phyloP scores from a whole-genome alignment of 2,113 vertebrate species.

The Cryptotis parvus region DNA sequence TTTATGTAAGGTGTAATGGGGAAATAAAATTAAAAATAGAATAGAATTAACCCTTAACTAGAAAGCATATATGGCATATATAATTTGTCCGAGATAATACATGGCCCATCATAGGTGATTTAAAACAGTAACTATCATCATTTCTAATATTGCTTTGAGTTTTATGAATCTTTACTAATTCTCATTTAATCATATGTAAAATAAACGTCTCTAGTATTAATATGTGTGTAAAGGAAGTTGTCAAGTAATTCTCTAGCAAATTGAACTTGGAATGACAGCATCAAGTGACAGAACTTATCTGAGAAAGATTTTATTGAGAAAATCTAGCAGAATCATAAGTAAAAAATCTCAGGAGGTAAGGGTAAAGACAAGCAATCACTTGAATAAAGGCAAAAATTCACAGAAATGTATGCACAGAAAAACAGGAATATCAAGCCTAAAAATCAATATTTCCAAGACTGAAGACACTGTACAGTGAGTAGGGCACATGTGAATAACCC shows the following conservation, averaged over 20 bases:
- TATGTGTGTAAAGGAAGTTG: not conserved
- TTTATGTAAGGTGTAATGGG: too few species aligned
- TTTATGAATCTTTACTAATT: not conserved
- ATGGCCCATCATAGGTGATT: not conserved
- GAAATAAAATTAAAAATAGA: too few species aligned
- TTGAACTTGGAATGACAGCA: not conserved
- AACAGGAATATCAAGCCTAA: too few species aligned
- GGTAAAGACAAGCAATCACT: not conserved
- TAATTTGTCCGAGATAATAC: not conserved
- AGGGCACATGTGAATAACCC: too few species aligned
- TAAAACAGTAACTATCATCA: not conserved
- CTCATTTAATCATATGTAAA: conserved; percentile 20
- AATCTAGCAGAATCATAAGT: not conserved
- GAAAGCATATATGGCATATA: not conserved
- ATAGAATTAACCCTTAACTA: not conserved
- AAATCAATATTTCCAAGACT: too few species aligned
- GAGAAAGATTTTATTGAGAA: not conserved
- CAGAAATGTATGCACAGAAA: not conserved
- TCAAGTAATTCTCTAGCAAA: not conserved
- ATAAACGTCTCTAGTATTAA: not conserved
- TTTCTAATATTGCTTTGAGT: not conserved
- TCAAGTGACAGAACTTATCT: not conserved
- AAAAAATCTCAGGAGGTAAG: conserved; percentile 23
- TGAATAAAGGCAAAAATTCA: not conserved
- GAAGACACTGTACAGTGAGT: too few species aligned